phyloP scores from a whole-genome alignment of 2,888 invertebrate genomes.

The Taphrorychus bicolor region DNA sequence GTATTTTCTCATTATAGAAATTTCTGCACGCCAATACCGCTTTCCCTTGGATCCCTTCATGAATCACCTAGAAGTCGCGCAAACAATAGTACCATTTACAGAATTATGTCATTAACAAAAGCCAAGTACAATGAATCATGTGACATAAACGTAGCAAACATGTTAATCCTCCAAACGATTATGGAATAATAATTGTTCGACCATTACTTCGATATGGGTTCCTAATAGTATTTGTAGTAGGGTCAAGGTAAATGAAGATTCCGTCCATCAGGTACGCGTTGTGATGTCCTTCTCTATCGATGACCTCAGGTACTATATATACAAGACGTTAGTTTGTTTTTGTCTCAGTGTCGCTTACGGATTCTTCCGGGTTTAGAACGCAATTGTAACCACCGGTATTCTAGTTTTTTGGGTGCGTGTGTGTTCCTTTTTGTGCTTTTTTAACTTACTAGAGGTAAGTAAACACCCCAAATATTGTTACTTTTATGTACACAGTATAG shows the following conservation, averaged over 20 bases:
- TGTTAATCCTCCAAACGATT: not conserved
- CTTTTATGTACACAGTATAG: too few species aligned
- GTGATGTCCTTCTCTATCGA: slow-evolving; percentile 15
- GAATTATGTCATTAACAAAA: slow-evolving; percentile 3
- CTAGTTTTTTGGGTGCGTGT: too few species aligned
- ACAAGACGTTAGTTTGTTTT: slow-evolving; percentile 5
- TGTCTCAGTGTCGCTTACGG: not conserved
- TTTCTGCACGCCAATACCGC: not conserved
- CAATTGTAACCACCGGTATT: too few species aligned
- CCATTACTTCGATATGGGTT: slow-evolving; percentile 1
- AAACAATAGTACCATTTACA: not conserved
- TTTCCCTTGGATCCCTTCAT: not conserved
- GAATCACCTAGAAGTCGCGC: not conserved
- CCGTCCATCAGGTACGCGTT: slow-evolving; percentile 10
- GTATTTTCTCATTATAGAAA: not conserved
- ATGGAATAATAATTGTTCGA: slow-evolving; percentile 4
- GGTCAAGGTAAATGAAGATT: slow-evolving; percentile 32
- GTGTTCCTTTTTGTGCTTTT: too few species aligned
- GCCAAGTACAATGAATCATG: not conserved
- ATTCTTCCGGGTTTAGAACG: not conserved
- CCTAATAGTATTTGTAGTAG: slow-evolving; percentile 13
- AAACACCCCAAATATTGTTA: too few species aligned
- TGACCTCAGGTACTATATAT: slow-evolving; percentile 21
- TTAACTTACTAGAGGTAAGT: too few species aligned
- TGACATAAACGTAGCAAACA: not conserved